Base-by-base conservation (phyloP, 2,888 invertebrate genomes). In the Eupithecia dodoneata region DNA sequence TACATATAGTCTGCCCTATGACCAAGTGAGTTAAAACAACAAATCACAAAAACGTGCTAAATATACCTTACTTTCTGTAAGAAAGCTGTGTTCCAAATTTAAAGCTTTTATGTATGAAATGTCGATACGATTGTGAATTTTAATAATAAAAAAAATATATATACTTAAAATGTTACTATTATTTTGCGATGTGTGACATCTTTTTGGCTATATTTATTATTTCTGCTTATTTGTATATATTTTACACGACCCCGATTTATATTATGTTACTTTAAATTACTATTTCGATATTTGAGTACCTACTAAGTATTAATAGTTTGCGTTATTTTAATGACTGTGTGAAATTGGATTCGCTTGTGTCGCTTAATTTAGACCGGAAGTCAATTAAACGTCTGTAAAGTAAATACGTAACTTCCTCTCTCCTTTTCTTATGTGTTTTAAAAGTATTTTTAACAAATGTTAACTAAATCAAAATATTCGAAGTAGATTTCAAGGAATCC, bases 131-230 rank as follows among this genome's bases (percentile, higher is more conserved):
- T 75, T 74, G 75, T 74, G 72, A 65, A 63, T 75, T 77, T 76
- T 66, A 74, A 71, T n/a, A 66, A 55, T 12, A 49, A 12, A 5
- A 2, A 18, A 59, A 3, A 59, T 9, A 9, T 18, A 52, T 15
- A 55, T 55, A 18, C 13, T n/a, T 52, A n/a, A n/a, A 73, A 67
- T 30, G 47, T 76, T 79, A 55, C 69, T 80, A 63, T 76, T 77
- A 13, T 76, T 75, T 76, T 78, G 79, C 76, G 81, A 81, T 83
- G 78, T 82, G 52, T 78, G 75, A 82, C 81, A 83, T 83, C 81
- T 10, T 77, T 72, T 67, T 49, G 71, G 55, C 67, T 80, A 30
- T 18, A 71, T 78, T 71, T 66, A 30, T 63, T 73, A 45, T 18
- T 45, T 63, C 72, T 70, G 15, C n/a, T 63, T 66, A 67, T 69